phyloP scores from a whole-genome alignment of 2,888 invertebrate species.

The Protula sp. region DNA sequence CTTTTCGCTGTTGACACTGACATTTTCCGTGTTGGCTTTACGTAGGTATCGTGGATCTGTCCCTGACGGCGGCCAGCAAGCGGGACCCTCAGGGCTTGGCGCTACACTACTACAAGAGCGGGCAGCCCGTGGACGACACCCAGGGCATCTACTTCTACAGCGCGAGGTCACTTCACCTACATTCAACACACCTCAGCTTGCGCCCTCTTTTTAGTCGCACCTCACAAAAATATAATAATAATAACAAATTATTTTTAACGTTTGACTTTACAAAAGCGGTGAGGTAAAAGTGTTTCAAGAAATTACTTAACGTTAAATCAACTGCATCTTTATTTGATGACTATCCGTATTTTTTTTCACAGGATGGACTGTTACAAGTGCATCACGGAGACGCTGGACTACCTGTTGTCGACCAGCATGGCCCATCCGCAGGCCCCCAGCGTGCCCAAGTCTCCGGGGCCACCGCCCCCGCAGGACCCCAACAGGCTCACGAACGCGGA shows the following conservation, averaged over 20 bases:
- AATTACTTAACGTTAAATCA: too few relatives aligned
- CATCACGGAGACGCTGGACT: conserved; percentile 65
- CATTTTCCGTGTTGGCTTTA: too few relatives aligned
- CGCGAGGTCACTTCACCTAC: conserved; percentile 33
- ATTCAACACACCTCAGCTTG: too few relatives aligned
- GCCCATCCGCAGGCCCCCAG: conserved; percentile 51
- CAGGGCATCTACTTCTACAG: conserved; percentile 71
- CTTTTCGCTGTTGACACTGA: too few relatives aligned
- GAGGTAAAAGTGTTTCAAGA: too few relatives aligned
- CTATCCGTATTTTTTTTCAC: too few relatives aligned
- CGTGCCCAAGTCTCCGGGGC: conserved; percentile 53
- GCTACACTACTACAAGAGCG: conserved; percentile 78
- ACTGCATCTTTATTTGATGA: too few relatives aligned
- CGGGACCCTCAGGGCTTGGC: conserved; percentile 84
- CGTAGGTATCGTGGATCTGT: conserved; percentile 74
- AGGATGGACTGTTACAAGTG: conserved; percentile 87
- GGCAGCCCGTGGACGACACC: conserved; percentile 75
- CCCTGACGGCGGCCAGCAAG: conserved; percentile 75
- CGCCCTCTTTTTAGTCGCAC: too few relatives aligned
- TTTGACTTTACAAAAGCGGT: too few relatives aligned
- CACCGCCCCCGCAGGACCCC: conserved; percentile 49
- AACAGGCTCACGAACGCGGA: conserved; percentile 42
- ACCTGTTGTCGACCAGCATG: conserved; percentile 47
- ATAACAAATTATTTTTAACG: too few relatives aligned
- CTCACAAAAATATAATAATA: too few relatives aligned